These are phyloP conservation scores for Pinna nobilis DNA, from an alignment of 1,140 invertebrate species.

Conservation along the genomic window DNA sequence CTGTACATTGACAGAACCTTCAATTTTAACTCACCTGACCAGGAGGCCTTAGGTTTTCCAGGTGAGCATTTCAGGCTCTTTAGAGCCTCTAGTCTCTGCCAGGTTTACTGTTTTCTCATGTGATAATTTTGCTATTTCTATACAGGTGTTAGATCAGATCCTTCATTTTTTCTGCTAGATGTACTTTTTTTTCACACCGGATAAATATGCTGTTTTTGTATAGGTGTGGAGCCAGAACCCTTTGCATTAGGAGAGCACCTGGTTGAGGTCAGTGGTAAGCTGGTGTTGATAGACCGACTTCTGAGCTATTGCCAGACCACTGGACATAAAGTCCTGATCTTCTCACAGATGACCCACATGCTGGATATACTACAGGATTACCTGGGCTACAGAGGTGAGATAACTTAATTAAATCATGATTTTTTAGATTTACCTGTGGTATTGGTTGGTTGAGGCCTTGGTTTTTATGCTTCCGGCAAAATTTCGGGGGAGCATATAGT, in stretches of 20 bases:
- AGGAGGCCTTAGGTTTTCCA: too few relatives aligned
- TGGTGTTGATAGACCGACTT: conserved; percentile 90
- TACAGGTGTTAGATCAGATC: background rate
- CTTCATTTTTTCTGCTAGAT: background rate
- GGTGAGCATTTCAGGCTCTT: too few relatives aligned
- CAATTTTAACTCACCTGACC: too few relatives aligned
- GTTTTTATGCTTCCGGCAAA: too few relatives aligned
- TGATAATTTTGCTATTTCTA: background rate
- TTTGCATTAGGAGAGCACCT: conserved; percentile 75
- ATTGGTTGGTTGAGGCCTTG: too few relatives aligned
- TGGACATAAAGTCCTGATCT: conserved; percentile 94
- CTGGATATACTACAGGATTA: conserved; percentile 94
- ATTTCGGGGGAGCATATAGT: too few relatives aligned
- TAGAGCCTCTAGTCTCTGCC: too few relatives aligned
- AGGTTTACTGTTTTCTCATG: background rate
- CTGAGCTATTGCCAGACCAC: conserved; percentile 88
- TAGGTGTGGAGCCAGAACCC: conserved; percentile 73
- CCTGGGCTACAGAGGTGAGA: conserved; percentile 67
- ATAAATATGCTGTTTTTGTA: background rate
- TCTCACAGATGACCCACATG: conserved; percentile 98
- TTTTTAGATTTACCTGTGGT: too few relatives aligned
- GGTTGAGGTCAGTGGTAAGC: conserved; percentile 82
- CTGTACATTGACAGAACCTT: too few relatives aligned
- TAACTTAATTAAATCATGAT: background rate
- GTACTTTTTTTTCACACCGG: background rate